Evolutionary conservation across 2,888 invertebrate genomes (phyloP).

Genomic region (Brenthis hecate): DNA sequence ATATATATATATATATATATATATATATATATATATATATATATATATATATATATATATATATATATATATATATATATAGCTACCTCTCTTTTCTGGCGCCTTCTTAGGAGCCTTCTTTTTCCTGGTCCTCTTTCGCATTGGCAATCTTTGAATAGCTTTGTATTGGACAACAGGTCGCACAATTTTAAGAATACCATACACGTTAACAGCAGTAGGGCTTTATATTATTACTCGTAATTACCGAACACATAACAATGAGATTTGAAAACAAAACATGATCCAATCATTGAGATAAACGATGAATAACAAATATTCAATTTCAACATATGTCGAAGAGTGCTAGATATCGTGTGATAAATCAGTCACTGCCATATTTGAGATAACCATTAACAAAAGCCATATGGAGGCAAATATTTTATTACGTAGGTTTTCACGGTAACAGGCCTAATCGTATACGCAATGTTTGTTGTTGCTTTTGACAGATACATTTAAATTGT

Average conservation of each 20-base stretch:
- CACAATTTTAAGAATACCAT: constrained; percentile 69
- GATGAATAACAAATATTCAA: constrained; percentile 47
- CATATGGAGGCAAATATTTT: constrained; percentile 51
- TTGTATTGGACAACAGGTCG: constrained; percentile 73
- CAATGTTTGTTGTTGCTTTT: constrained; percentile 23
- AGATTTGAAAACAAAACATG: constrained; percentile 43
- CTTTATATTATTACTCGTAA: constrained; percentile 2
- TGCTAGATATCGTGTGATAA: constrained; percentile 71
- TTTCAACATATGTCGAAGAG: constrained; percentile 62
- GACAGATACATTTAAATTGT: constrained; percentile 19
- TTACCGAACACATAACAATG: constrained; percentile 48
- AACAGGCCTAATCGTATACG: constrained; percentile 41
- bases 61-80: no score
- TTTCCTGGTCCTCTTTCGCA: constrained; percentile 80
- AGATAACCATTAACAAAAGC: constrained; percentile 76
- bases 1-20: no score
- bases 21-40: no score
- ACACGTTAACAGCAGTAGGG: constrained; percentile 42
- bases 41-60: background rate
- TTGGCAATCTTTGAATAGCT: constrained; percentile 73
- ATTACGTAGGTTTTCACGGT: constrained; percentile 57
- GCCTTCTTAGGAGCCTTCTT: constrained; percentile 68
- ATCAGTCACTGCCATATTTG: constrained; percentile 60
- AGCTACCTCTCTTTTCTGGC: constrained; percentile 59
- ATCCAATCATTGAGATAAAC: constrained; percentile 44